Evolutionary conservation across 2,797 vertebrate genomes (phyloP).

Genomic region (Percopsis omiscomaycus): DNA sequence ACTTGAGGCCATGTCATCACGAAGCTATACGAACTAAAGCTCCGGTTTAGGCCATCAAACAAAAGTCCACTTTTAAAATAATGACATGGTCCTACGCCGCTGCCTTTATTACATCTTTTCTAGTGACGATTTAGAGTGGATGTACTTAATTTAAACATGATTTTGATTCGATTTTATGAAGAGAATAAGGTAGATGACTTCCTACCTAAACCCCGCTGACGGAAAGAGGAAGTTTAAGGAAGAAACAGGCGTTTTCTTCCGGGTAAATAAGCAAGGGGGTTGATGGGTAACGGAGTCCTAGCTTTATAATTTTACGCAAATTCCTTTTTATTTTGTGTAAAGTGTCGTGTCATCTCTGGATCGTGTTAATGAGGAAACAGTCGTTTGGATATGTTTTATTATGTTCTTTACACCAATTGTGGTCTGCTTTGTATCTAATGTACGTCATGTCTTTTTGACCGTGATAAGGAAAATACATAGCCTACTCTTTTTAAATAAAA

Average conservation of each 20-base stretch:
- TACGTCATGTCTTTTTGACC: background rate
- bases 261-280: constrained; percentile 53
- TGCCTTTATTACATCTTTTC: background rate
- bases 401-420: too few relatives aligned
- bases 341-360: too few relatives aligned
- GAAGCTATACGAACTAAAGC: background rate
- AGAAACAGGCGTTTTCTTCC: constrained; percentile 73
- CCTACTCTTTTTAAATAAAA: background rate
- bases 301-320: background rate
- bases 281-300: constrained; percentile 58
- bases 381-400: too few relatives aligned
- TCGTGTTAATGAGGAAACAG: too few relatives aligned
- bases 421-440: too few relatives aligned
- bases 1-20: constrained; percentile 50
- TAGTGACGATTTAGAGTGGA: constrained; percentile 41
- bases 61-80: constrained; percentile 34
- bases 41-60: background rate
- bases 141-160: constrained; percentile 59
- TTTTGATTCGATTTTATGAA: constrained; percentile 61
- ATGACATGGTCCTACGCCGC: rapidly evolving
- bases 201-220: constrained; percentile 82
- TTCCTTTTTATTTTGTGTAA: background rate
- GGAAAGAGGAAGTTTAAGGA: constrained; percentile 78
- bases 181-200: constrained; percentile 4
- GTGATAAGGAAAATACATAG: background rate